A percentile compares a stretch with the other conserved stretches of the same genome.
Evolutionary conservation across 2,797 vertebrate species (phyloP).

Genomic region (Fistularia commersonii): DNA sequence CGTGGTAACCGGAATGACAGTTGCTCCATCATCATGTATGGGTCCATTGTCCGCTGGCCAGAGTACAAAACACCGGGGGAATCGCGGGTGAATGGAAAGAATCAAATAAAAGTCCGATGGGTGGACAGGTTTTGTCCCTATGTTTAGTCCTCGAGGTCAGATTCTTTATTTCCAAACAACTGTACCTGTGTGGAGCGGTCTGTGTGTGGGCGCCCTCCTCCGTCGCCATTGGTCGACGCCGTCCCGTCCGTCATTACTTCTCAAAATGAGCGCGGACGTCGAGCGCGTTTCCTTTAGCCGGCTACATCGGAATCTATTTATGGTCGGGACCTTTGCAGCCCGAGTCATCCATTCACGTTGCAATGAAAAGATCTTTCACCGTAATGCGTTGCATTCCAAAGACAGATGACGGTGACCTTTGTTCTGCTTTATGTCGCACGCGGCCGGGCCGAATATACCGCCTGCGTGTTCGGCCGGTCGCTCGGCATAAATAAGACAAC

Average conservation of each 20-base stretch:
- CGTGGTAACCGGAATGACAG: too few relatives aligned
- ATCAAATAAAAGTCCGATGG: neutral
- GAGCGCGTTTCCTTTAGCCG: neutral
- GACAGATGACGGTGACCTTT: slow-evolving; percentile 60
- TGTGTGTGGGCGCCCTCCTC: neutral
- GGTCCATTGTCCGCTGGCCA: slow-evolving; percentile 1
- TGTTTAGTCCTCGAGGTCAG: too few relatives aligned
- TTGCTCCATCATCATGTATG: too few relatives aligned
- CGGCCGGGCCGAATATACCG: slow-evolving; percentile 31
- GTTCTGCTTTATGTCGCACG: slow-evolving; percentile 33
- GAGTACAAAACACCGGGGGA: neutral
- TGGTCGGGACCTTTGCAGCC: slow-evolving; percentile 45
- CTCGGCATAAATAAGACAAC: slow-evolving; percentile 45
- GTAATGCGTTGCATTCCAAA: too few relatives aligned
- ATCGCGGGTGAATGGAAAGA: slow-evolving; percentile 3
- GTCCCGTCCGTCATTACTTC: neutral
- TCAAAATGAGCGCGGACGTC: slow-evolving; percentile 6
- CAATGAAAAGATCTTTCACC: slow-evolving; percentile 57
- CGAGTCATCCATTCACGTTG: slow-evolving; percentile 30
- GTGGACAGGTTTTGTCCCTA: neutral
- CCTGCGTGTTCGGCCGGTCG: slow-evolving; percentile 30
- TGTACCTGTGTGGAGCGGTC: too few relatives aligned
- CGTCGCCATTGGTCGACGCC: too few relatives aligned
- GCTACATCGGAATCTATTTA: slow-evolving; percentile 42
- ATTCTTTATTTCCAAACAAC: neutral